These are phyloP conservation scores for Troilus luridus DNA, from an alignment of 2,888 invertebrate species.

Conservation along the genomic window DNA sequence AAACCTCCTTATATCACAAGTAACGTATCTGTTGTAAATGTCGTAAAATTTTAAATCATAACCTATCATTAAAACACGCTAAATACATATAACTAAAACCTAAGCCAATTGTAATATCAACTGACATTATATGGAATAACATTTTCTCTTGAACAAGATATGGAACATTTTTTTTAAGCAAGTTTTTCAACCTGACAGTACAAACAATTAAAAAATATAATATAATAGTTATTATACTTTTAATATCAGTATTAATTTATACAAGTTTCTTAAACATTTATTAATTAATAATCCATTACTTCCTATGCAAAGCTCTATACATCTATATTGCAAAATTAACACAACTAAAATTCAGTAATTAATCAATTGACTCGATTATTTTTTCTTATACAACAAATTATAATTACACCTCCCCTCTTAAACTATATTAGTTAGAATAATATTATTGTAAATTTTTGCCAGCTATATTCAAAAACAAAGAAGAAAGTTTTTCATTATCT, in stretches of 20 bases:
- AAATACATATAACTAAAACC: neutral
- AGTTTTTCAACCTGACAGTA: neutral
- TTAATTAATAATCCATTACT: neutral
- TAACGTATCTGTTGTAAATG: neutral
- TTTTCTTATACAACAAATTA: neutral
- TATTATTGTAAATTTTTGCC: neutral
- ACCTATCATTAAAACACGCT: neutral
- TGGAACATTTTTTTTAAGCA: rapidly evolving
- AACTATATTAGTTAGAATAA: neutral
- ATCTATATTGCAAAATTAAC: neutral
- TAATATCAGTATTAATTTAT: neutral
- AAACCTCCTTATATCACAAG: too few species aligned
- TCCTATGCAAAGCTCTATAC: neutral
- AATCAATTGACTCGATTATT: neutral
- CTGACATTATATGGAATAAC: neutral
- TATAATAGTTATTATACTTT: neutral
- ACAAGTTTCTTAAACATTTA: neutral
- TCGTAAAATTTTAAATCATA: neutral
- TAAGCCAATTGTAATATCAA: neutral
- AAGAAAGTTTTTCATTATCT: constrained; percentile 40
- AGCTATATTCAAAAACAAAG: constrained; percentile 27
- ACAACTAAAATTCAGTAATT: neutral
- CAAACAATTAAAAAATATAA: neutral
- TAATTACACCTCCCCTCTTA: neutral
- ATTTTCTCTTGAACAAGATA: neutral